phyloP scores from a whole-genome alignment of 2,113 vertebrate species.

The Aleadryas rufinucha region DNA sequence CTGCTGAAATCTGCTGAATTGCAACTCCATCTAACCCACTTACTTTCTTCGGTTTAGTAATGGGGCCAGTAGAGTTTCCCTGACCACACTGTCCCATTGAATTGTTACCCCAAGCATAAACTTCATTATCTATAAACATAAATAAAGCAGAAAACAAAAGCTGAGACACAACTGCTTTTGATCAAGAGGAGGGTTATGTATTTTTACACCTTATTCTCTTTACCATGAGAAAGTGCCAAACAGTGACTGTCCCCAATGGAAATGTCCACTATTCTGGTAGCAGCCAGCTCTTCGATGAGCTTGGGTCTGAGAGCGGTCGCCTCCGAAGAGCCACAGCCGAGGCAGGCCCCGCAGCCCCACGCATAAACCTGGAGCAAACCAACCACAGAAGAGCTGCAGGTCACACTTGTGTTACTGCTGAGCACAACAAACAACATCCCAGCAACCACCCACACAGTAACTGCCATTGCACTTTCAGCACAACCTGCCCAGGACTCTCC shows the following conservation, averaged over 20 bases:
- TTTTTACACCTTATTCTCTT: not conserved
- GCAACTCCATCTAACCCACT: constrained; percentile 93
- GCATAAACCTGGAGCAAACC: constrained; percentile 85
- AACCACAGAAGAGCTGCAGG: not conserved
- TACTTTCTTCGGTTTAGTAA: constrained; percentile 98
- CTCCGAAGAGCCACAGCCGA: constrained; percentile 96
- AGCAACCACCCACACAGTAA: not conserved
- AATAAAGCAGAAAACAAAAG: not conserved
- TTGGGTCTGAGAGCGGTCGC: constrained; percentile 92
- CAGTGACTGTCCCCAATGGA: constrained; percentile 98
- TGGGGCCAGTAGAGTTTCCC: constrained; percentile 97
- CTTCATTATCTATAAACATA: constrained; percentile 88
- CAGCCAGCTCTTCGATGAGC: constrained; percentile 91
- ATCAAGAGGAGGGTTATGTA: not conserved
- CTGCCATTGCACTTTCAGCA: not conserved
- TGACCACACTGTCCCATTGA: constrained; percentile 99
- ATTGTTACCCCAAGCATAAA: constrained; percentile 99
- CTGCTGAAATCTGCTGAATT: constrained; percentile 95
- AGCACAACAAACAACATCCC: not conserved
- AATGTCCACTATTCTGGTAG: constrained; percentile 96
- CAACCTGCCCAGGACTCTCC: not conserved
- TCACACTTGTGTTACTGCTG: not conserved
- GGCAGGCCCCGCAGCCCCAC: constrained; percentile 96
- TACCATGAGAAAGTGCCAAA: constrained; percentile 95
- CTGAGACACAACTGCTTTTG: not conserved